phyloP scores from a whole-genome alignment of 2,113 vertebrate genomes.

The Solea solea region DNA sequence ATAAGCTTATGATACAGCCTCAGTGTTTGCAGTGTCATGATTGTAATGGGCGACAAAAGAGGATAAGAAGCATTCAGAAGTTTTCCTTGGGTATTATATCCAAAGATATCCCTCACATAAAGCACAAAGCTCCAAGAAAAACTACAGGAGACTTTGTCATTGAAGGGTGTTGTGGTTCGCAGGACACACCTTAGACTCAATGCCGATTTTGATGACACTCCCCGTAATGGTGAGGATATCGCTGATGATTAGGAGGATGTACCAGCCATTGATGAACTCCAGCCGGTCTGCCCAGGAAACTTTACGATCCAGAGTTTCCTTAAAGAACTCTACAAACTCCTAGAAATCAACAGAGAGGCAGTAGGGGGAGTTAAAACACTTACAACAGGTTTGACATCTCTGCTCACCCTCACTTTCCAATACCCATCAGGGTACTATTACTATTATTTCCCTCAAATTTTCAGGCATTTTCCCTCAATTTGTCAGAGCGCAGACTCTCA shows the following conservation, averaged over 20 bases:
- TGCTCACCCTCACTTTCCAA: too few relatives aligned
- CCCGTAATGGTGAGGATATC: constrained; percentile 90
- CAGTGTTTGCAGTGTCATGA: too few relatives aligned
- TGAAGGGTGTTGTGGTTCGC: neutral
- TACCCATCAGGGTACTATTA: too few relatives aligned
- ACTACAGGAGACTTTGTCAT: neutral
- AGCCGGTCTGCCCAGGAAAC: constrained; percentile 85
- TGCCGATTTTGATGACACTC: constrained; percentile 92
- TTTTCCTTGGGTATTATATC: neutral
- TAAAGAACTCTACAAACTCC: constrained; percentile 90
- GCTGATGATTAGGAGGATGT: constrained; percentile 91
- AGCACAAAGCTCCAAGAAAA: too few relatives aligned
- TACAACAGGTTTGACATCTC: too few relatives aligned
- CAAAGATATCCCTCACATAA: too few relatives aligned
- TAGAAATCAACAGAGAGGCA: constrained; percentile 52
- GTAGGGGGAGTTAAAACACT: neutral
- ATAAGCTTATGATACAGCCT: too few relatives aligned
- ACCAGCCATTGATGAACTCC: constrained; percentile 96
- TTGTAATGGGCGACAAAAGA: too few relatives aligned
- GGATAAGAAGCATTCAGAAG: neutral
- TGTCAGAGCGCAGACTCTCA: too few relatives aligned
- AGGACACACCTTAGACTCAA: constrained; percentile 89
- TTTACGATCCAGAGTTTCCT: constrained; percentile 66
- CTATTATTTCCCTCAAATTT: too few relatives aligned
- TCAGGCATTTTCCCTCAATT: too few relatives aligned